A percentile compares a stretch with the other conserved stretches of the same genome.
Evolutionary conservation across 2,888 invertebrate species (phyloP).

Genomic region (Troides helena): DNA sequence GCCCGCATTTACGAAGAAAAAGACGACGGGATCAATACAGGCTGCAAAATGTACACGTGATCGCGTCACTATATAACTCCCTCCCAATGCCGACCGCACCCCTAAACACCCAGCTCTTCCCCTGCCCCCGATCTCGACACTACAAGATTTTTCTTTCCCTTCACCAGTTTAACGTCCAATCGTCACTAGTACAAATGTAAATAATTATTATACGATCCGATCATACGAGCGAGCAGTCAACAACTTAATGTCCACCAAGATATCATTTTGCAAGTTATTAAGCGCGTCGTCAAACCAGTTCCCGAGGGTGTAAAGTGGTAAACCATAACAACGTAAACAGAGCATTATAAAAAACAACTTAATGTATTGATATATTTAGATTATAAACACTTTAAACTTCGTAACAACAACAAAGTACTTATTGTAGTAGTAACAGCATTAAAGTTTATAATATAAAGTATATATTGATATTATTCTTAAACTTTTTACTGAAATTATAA

Average conservation of each 20-base stretch:
- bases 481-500: too few relatives aligned
- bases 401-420: neutral
- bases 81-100: slow-evolving; percentile 68
- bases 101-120: slow-evolving; percentile 67
- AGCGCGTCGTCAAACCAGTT: slow-evolving; percentile 57
- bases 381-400: neutral
- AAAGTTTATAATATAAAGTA: neutral
- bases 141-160: slow-evolving; percentile 64
- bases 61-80: slow-evolving; percentile 78
- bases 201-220: slow-evolving; percentile 39
- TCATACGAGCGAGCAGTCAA: slow-evolving; percentile 31
- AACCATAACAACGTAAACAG: slow-evolving; percentile 34
- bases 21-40: slow-evolving; percentile 75
- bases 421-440: neutral
- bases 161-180: slow-evolving; percentile 44
- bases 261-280: slow-evolving; percentile 39
- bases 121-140: slow-evolving; percentile 63
- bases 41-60: slow-evolving; percentile 80
- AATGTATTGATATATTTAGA: neutral
- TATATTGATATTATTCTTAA: too few relatives aligned
- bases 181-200: slow-evolving; percentile 29
- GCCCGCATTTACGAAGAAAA: slow-evolving; percentile 62
- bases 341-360: neutral
- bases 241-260: slow-evolving; percentile 32
- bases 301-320: slow-evolving; percentile 58